Percentiles rank a stretch among this genome's conserved stretches.
Evolutionary conservation across 2,888 invertebrate genomes (phyloP).

Genomic region (Melangyna quadrimaculata): DNA sequence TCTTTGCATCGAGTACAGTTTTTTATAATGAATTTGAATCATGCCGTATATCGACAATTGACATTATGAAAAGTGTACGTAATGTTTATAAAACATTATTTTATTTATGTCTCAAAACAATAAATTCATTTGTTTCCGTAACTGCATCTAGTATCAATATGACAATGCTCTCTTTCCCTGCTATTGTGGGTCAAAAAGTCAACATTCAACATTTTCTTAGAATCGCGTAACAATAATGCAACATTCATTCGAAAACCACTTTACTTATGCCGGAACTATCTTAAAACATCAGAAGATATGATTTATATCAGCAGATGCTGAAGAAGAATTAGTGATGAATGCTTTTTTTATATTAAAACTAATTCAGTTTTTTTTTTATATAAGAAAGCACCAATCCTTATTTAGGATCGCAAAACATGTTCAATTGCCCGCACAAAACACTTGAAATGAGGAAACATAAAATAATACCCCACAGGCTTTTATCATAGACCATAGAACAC

Average conservation of each 20-base stretch:
- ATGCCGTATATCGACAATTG: too few species aligned
- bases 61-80: too few species aligned
- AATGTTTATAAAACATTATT: too few species aligned
- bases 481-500: slow-evolving; percentile 24
- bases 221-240: not conserved
- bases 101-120: too few species aligned
- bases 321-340: slow-evolving; percentile 33
- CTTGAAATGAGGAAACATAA: slow-evolving; percentile 50
- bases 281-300: not conserved
- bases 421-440: slow-evolving; percentile 22
- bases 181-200: slow-evolving; percentile 39
- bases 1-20: too few species aligned
- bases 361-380: slow-evolving; percentile 13
- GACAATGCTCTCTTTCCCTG: not conserved
- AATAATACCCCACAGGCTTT: not conserved
- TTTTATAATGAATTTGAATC: too few species aligned
- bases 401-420: slow-evolving; percentile 12
- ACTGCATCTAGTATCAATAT: not conserved
- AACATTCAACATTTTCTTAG: slow-evolving; percentile 20
- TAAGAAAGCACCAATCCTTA: slow-evolving; percentile 2
- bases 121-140: not conserved
- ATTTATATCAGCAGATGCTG: not conserved
- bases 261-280: slow-evolving; percentile 53
- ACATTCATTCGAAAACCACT: slow-evolving; percentile 43
- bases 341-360: slow-evolving; percentile 29